Evolutionary conservation across 1,140 invertebrate genomes (phyloP), one percentile per base, ranked within the genome.

Genomic region (Dendroctonus ponderosae): DNA sequence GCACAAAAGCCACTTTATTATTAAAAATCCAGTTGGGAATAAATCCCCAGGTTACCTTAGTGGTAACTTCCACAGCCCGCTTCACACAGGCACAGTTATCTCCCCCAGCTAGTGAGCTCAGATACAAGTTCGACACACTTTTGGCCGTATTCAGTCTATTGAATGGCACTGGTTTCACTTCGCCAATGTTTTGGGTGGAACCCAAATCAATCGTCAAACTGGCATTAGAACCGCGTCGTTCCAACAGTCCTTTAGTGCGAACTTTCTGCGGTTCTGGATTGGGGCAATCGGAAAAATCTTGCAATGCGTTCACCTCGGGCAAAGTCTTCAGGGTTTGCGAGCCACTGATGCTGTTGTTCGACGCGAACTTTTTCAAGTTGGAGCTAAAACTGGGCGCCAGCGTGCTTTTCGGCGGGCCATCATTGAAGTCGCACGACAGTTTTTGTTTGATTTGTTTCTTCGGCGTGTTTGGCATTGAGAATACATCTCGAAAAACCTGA

Each of bases 211-310:
- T 79, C 11, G 92, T 95, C 0, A 96, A 81, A 56, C 90, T 93
- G 5, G 92, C 92, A 77, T 91, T 94, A 7, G 92, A 94, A 60
- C 92, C 92, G 49, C 91, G 82, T 11, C 91, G 82, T 79, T 93
- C 89, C 7, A 91, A 76, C 2, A 91, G 76, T 46, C 88, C 87
- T 70, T 91, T 91, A 40, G 75, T 75, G 72, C 73, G 78, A 38
- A 78, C 75, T 71, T 71, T 77, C 57, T 74, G 74, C 0, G 78
- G 77, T 88, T 91, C 71, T n/a, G 74, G 56, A 37, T 62, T 76
- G 12, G 76, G 72, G 57, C 74, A 68, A 58, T 79, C 78, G 14
- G 77, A 81, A 70, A 87, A 87, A 76, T 87, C 86, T 66, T 86
- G 85, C 15, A 86, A 79, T 0, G 85, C 85, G 50, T 86, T 83